A percentile compares a stretch with the other conserved stretches of the same genome.
Evolutionary conservation across 1,140 invertebrate genomes (phyloP).

Genomic region (Hypothenemus hampei): DNA sequence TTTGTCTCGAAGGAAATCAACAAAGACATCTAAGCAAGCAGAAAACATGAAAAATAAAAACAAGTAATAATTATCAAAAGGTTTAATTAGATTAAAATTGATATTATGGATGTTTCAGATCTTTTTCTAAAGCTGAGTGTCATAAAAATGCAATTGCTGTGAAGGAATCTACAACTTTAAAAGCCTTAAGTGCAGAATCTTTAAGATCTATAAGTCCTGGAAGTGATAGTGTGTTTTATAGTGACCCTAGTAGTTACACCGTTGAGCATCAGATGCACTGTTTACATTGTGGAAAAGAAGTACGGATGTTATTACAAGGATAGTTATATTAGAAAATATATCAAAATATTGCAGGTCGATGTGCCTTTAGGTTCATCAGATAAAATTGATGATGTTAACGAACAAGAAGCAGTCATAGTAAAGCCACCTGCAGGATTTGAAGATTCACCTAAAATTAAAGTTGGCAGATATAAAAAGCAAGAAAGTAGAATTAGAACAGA

Average conservation of each 20-base stretch:
- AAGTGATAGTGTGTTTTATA: slow-evolving; percentile 84
- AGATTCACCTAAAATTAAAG: slow-evolving; percentile 62
- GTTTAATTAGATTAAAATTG: background rate
- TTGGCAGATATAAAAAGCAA: slow-evolving; percentile 66
- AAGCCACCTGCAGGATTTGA: slow-evolving; percentile 81
- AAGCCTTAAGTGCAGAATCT: slow-evolving; percentile 80
- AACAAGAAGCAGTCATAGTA: slow-evolving; percentile 64
- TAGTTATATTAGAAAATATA: background rate
- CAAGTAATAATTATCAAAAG: background rate
- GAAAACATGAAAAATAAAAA: background rate
- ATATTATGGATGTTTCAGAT: background rate
- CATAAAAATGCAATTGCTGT: background rate
- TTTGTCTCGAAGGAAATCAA: slow-evolving; percentile 59
- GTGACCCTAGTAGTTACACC: slow-evolving; percentile 60
- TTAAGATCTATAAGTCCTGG: slow-evolving; percentile 78
- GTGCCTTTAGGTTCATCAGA: slow-evolving; percentile 42
- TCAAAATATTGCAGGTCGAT: slow-evolving; percentile 29
- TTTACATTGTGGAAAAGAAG: slow-evolving; percentile 73
- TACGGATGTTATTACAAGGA: slow-evolving; percentile 4
- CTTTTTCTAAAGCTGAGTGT: too few relatives aligned
- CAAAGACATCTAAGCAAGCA: slow-evolving; percentile 35
- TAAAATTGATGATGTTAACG: slow-evolving; percentile 34
- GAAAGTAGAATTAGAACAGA: slow-evolving; percentile 79
- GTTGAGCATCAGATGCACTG: slow-evolving; percentile 57
- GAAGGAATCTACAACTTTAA: slow-evolving; percentile 52